These are phyloP conservation scores for Alethe diademata DNA, from an alignment of 2,113 vertebrate genomes.

Conservation along the genomic window DNA sequence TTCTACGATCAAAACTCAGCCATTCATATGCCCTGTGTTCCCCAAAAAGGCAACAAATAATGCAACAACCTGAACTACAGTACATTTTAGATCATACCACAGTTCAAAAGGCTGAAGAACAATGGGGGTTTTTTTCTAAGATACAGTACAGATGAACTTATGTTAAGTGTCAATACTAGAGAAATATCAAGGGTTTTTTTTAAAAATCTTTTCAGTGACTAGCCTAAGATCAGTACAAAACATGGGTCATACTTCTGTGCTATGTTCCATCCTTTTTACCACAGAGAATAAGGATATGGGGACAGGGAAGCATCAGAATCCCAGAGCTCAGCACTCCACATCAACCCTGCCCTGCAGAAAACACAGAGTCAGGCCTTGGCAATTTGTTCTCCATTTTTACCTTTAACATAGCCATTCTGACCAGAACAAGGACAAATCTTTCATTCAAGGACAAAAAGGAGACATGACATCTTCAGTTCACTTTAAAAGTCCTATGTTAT, in stretches of 20 bases:
- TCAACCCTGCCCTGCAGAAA: not conserved
- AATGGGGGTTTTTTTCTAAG: not conserved
- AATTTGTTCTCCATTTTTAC: not conserved
- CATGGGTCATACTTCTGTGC: too few species aligned
- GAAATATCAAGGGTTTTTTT: not conserved
- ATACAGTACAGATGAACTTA: not conserved
- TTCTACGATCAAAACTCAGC: not conserved
- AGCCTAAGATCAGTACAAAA: not conserved
- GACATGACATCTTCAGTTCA: not conserved
- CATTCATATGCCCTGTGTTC: not conserved
- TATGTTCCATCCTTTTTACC: not conserved
- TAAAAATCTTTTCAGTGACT: not conserved
- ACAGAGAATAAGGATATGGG: not conserved
- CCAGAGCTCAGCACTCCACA: not conserved
- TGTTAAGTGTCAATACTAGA: not conserved
- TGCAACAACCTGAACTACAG: not conserved
- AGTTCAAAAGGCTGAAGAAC: not conserved
- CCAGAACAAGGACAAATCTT: not conserved
- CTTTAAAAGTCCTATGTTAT: not conserved
- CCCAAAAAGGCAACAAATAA: not conserved
- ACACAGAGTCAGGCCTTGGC: not conserved
- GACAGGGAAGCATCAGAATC: not conserved
- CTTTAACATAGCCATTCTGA: not conserved
- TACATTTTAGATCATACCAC: not conserved
- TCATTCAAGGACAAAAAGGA: not conserved